Evolutionary conservation across 2,888 invertebrate species (phyloP), one percentile per base, ranked within the genome.

Genomic region (Watsonalla cultraria): DNA sequence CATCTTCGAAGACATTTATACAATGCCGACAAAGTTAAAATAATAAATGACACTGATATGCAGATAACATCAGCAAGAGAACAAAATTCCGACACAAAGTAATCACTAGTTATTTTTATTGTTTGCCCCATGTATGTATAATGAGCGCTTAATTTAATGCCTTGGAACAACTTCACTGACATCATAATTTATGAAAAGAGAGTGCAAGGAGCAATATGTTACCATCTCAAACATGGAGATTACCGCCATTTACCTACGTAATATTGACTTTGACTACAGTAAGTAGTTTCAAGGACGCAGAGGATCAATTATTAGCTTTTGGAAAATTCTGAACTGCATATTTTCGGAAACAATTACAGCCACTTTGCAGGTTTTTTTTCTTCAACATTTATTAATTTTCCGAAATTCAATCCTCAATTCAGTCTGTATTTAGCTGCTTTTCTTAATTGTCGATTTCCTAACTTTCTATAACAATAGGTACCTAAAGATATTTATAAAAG

Each of bases 11-110:
- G 37, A 37, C 49, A 49, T 49, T 49, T 49, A 39, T 49, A 49
- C 39, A 11, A 5, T 0, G 49, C 39, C 49, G 49, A 37, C 49
- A 49, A 13, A 49, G 14, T 49, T 8, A 49, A 49, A 49, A 49
- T 11, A 37, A 9, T 49, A 37, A 37, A 49, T 49, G 37, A 39
- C 35, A 37, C n/a, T 37, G 49, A 49, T 49, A 37, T 24, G 39
- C 9, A 39, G 49, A 49, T 49, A 49, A 49, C 46, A 49, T 37
- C 49, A 49, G 15, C 37, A 49, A 37, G 49, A 37, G 15, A 49
- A n/a, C 39, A 37, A 37, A 49, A 49, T 39, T 49, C 49, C 15
- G 48, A 49, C 14, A 13, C 14, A 49, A 37, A 15, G 37, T 49
- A 37, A 49, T 37, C 49, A 49, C 13, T 14, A 37, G 14, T 14